Evolutionary conservation across 2,113 vertebrate genomes (phyloP), one percentile per base, ranked within the genome.

Genomic region (Arenaria interpres): DNA sequence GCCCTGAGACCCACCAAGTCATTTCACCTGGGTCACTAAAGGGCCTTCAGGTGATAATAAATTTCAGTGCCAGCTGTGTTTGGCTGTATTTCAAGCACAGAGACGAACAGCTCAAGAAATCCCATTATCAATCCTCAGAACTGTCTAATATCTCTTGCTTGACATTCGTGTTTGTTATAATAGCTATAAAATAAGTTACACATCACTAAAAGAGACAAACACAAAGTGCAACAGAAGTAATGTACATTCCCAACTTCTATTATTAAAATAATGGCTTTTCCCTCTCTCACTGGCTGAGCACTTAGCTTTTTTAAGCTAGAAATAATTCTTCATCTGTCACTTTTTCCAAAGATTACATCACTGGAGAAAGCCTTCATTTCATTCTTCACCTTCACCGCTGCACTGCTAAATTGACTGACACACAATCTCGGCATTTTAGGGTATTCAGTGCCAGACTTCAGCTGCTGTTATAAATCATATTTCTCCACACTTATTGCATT

Each of bases 381-480:
- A 85, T 77, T 79, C 88, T 51, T 73, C 89, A 72, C 20, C 73
- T 39, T 86, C 56, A 17, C 85, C 5, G 24, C 73, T 81, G 77
- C 74, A 15, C 71, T 39, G 77, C 92, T 89, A 85, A 86, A 97
- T 76, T 96, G 97, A 94, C 80, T 91, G 95, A 85, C 87, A 89
- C 17, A 53, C 84, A 90, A 85, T 95, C 72, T 69, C 72, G 81
- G 92, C 89, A 86, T 84, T 92, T 95, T 85, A 51, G 74, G 73
- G 89, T 72, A 77, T 92, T 91, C 95, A 91, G 67, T 86, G 63
- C 80, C 81, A 95, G 86, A 8, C 82, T 97, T 53, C 68, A 66
- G 91, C 54, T 85, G 63, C 89, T 96, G 93, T 46, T 95, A 89
- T 93, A 97, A 97, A 97, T 98, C 93, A 93, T 68, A 93, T 92